Evolutionary conservation across 2,888 invertebrate genomes (phyloP).

Genomic region (Scaptomyza cyrtandrae): DNA sequence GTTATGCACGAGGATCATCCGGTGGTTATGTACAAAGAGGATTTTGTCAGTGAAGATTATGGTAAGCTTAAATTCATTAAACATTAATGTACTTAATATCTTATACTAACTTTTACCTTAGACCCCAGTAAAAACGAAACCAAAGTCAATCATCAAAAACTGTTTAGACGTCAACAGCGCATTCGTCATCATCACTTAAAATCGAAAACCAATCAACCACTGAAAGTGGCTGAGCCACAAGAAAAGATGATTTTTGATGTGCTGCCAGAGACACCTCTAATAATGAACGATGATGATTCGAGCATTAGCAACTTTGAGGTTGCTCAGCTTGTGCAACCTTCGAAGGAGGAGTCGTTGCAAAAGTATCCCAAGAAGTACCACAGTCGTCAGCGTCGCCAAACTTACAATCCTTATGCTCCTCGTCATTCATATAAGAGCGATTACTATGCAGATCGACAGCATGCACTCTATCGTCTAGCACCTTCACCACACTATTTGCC

Average conservation of each 20-base stretch:
- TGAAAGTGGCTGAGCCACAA: slow-evolving; percentile 39
- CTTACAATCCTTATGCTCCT: slow-evolving; percentile 25
- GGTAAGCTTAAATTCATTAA: slow-evolving; percentile 57
- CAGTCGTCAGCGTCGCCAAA: slow-evolving; percentile 72
- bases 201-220: slow-evolving; percentile 12
- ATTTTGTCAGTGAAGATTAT: slow-evolving; percentile 82
- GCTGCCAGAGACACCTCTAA: slow-evolving; percentile 72
- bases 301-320: slow-evolving; percentile 50
- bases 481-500: slow-evolving; percentile 29
- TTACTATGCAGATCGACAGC: slow-evolving; percentile 3
- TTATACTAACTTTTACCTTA: slow-evolving; percentile 17
- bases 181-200: slow-evolving; percentile 61
- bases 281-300: slow-evolving; percentile 51
- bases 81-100: neutral
- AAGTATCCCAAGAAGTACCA: slow-evolving; percentile 80
- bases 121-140: slow-evolving; percentile 70
- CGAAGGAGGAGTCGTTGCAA: slow-evolving; percentile 53
- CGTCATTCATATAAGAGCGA: neutral
- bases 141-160: slow-evolving; percentile 27
- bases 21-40: slow-evolving; percentile 82
- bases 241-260: slow-evolving; percentile 80
- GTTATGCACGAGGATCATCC: slow-evolving; percentile 78
- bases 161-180: slow-evolving; percentile 61
- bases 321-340: slow-evolving; percentile 55
- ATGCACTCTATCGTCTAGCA: neutral